These are phyloP conservation scores for Conops quadrifasciatus DNA, from an alignment of 2,888 invertebrate species.

Conservation along the genomic window DNA sequence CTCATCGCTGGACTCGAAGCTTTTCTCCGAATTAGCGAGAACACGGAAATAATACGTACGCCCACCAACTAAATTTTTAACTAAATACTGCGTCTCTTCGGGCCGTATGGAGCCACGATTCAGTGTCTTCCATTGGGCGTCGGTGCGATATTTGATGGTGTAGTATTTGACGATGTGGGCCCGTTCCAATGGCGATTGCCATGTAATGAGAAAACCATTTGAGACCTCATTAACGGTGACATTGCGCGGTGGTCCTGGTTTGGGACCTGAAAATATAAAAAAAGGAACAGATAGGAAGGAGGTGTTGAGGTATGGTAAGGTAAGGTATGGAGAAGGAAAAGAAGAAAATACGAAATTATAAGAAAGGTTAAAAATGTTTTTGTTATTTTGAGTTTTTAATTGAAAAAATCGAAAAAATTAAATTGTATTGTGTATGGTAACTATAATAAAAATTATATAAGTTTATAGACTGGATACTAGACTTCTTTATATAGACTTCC, in stretches of 20 bases:
- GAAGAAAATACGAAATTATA: not conserved
- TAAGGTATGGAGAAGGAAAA: not conserved
- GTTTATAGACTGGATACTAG: too few relatives aligned
- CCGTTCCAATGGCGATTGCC: constrained; percentile 86
- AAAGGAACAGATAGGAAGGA: not conserved
- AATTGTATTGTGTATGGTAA: too few relatives aligned
- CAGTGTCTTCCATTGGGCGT: constrained; percentile 87
- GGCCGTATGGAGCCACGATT: constrained; percentile 89
- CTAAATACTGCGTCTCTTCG: constrained; percentile 90
- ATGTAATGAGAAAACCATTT: constrained; percentile 89
- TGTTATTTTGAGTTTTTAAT: too few relatives aligned
- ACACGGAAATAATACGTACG: constrained; percentile 93
- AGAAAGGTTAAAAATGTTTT: not conserved
- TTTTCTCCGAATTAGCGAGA: constrained; percentile 85
- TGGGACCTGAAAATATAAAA: constrained; percentile 75
- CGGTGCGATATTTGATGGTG: constrained; percentile 90
- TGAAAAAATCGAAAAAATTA: too few relatives aligned
- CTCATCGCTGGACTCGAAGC: constrained; percentile 87
- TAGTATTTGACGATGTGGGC: constrained; percentile 86
- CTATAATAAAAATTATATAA: too few relatives aligned
- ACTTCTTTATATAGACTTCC: too few relatives aligned
- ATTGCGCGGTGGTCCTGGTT: constrained; percentile 90
- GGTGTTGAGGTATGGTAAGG: not conserved
- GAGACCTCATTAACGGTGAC: constrained; percentile 88
- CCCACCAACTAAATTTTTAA: constrained; percentile 90